These are phyloP conservation scores for Cyrtonyx montezumae DNA, from an alignment of 2,113 vertebrate species.

Conservation along the genomic window DNA sequence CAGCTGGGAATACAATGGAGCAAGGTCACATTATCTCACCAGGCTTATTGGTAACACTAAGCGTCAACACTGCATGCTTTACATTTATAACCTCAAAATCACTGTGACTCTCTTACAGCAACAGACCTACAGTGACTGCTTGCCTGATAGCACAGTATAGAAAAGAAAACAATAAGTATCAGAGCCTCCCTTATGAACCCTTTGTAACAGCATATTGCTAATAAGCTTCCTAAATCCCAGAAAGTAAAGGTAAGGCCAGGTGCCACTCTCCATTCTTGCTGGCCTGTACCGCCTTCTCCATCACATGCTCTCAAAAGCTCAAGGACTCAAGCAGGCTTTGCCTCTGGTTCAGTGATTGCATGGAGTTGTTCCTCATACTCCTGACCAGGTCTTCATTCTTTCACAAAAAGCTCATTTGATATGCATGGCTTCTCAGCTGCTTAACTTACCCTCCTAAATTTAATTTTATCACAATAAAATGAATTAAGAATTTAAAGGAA, in stretches of 20 bases:
- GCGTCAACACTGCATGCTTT: not conserved
- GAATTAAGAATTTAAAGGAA: not conserved
- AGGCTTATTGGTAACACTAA: not conserved
- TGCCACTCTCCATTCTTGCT: not conserved
- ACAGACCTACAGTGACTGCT: not conserved
- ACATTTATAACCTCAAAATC: not conserved
- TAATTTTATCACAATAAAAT: not conserved
- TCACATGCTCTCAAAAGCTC: not conserved
- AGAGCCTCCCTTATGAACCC: not conserved
- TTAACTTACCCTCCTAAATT: not conserved
- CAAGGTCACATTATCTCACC: not conserved
- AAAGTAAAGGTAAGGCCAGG: not conserved
- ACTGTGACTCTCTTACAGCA: not conserved
- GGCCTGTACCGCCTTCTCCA: not conserved
- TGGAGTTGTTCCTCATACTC: not conserved
- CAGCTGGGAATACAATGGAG: not conserved
- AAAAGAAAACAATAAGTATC: not conserved
- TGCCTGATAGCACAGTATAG: rapidly evolving
- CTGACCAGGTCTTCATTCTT: not conserved
- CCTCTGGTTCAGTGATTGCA: not conserved
- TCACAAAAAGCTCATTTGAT: not conserved
- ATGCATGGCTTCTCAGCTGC: not conserved
- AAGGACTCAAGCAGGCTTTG: not conserved
- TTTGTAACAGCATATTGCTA: not conserved
- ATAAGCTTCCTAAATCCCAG: not conserved